These are phyloP conservation scores for Abrostola triplasia DNA, from an alignment of 2,888 invertebrate species.

Conservation along the genomic window DNA sequence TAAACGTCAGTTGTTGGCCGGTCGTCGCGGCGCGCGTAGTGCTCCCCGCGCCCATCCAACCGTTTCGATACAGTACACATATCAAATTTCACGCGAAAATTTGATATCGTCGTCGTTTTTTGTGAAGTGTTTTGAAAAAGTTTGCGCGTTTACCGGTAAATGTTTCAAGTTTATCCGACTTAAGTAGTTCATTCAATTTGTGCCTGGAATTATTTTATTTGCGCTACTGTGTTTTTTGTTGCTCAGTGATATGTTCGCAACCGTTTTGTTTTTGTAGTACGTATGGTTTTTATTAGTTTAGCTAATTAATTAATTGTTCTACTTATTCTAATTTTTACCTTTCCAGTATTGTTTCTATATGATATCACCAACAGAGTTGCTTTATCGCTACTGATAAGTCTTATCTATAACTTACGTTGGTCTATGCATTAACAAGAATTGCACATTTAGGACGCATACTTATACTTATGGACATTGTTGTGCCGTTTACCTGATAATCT, in stretches of 20 bases:
- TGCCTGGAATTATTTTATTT: conserved; percentile 70
- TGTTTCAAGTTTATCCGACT: conserved; percentile 74
- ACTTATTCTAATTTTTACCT: conserved; percentile 51
- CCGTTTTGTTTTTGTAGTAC: conserved; percentile 77
- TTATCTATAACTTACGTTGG: conserved; percentile 73
- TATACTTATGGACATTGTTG: conserved; percentile 10
- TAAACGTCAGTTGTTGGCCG: conserved; percentile 81
- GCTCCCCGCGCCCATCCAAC: conserved; percentile 56
- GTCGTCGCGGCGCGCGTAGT: conserved; percentile 75
- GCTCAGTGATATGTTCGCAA: conserved; percentile 74
- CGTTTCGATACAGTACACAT: conserved; percentile 79
- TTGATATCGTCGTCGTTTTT: conserved; percentile 85
- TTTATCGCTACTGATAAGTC: conserved; percentile 82
- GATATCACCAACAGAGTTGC: conserved; percentile 83
- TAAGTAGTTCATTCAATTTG: conserved; percentile 66
- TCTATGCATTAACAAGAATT: conserved; percentile 70
- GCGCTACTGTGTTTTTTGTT: conserved; percentile 80
- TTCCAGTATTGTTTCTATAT: conserved; percentile 64
- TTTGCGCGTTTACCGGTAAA: conserved; percentile 62
- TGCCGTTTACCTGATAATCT: conserved; percentile 12
- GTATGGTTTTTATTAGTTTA: conserved; percentile 65
- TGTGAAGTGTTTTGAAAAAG: conserved; percentile 79
- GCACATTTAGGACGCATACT: conserved; percentile 65
- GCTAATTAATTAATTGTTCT: conserved; percentile 55
- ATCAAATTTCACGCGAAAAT: conserved; percentile 87